Evolutionary conservation across 2,113 vertebrate species (phyloP).

Genomic region (Neopipo cinnamomea): DNA sequence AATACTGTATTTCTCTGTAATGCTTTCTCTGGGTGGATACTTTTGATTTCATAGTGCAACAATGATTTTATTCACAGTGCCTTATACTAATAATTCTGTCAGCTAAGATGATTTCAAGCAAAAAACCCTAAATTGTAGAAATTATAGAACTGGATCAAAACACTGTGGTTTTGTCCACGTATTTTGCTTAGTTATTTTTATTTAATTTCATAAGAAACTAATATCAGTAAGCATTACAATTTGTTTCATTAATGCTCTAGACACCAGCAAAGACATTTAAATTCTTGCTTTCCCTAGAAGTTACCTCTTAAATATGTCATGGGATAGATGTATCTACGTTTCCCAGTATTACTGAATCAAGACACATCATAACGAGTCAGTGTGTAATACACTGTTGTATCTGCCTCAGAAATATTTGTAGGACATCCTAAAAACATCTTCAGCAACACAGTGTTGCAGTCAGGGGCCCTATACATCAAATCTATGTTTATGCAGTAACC

Average conservation of each 20-base stretch:
- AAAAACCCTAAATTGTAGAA: neutral
- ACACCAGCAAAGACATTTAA: neutral
- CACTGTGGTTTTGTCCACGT: neutral
- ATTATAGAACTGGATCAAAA: neutral
- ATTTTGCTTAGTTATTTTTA: neutral
- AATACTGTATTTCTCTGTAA: conserved; percentile 9
- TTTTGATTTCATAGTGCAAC: neutral
- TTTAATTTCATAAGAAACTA: neutral
- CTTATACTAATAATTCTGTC: conserved; percentile 46
- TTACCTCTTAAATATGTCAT: neutral
- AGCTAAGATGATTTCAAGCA: neutral
- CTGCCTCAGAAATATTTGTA: conserved; percentile 45
- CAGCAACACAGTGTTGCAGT: neutral
- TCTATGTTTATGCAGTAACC: conserved; percentile 3
- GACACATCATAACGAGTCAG: conserved; percentile 16
- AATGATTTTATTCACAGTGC: conserved; percentile 32
- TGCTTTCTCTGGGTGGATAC: conserved; percentile 20
- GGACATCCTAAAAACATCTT: conserved; percentile 32
- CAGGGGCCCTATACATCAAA: conserved; percentile 37
- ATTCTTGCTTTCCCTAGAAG: neutral
- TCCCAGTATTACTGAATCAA: neutral
- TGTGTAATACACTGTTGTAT: neutral
- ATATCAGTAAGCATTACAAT: neutral
- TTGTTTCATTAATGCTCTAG: neutral
- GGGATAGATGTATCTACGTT: neutral